Percentiles rank a stretch among this genome's conserved stretches.
These are phyloP conservation scores for Channa maculata DNA, from an alignment of 2,113 vertebrate species.

Conservation along the genomic window DNA sequence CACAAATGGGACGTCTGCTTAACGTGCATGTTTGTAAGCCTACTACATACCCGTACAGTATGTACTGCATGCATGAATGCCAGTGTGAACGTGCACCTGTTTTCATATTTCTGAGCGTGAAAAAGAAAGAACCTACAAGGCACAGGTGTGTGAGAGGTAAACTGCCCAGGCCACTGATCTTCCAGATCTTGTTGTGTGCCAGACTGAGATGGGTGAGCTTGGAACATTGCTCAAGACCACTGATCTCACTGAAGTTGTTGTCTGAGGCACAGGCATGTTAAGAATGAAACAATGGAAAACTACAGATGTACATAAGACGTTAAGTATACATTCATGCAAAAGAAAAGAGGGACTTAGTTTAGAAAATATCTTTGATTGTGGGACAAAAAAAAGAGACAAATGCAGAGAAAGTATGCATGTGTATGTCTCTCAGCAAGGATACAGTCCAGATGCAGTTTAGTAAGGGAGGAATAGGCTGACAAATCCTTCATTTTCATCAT, in stretches of 20 bases:
- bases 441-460: conserved; percentile 89
- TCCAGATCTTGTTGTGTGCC: conserved; percentile 86
- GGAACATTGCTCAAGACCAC: conserved; percentile 86
- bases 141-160: conserved; percentile 87
- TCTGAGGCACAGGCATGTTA: conserved; percentile 76
- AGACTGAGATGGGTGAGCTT: conserved; percentile 87
- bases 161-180: conserved; percentile 79
- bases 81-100: not conserved
- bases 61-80: not conserved
- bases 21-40: conserved; percentile 3
- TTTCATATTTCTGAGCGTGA: not conserved
- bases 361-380: no score
- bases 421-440: conserved; percentile 86
- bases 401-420: no score
- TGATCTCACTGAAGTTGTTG: conserved; percentile 87
- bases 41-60: not conserved
- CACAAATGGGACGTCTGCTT: not conserved
- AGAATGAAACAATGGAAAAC: conserved; percentile 65
- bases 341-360: no score
- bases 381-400: not conserved
- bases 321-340: not conserved
- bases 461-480: conserved; percentile 83
- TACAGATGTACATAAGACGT: not conserved
- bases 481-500: conserved; percentile 90
- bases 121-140: conserved; percentile 82